Conservation (phyloP, 2,888 invertebrate species). For the Odontomyia ornata region DNA sequence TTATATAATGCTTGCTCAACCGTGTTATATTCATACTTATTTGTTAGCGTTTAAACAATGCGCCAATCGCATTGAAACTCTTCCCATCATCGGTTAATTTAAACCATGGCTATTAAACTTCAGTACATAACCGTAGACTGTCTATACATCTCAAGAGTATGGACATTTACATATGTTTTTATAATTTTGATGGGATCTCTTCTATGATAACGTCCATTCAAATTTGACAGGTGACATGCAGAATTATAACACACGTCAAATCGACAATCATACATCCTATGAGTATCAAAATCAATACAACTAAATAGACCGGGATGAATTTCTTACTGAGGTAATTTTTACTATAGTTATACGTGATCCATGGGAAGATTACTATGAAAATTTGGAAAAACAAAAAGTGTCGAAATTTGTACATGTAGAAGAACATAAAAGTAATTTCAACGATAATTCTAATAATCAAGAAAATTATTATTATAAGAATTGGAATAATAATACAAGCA, state of each 20-base stretch:
- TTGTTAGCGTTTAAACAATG: conserved; percentile 96
- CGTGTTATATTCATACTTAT: conserved; percentile 90
- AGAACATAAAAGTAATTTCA: too few relatives aligned
- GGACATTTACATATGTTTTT: too few relatives aligned
- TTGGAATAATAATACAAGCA: neutral
- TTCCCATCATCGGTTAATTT: conserved; percentile 95
- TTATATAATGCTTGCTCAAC: conserved; percentile 97
- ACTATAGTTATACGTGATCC: too few relatives aligned
- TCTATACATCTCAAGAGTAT: conserved; percentile 72
- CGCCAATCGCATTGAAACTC: conserved; percentile 90
- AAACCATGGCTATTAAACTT: conserved; percentile 96
- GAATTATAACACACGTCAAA: conserved; percentile 24
- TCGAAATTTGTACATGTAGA: neutral
- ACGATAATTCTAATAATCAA: too few relatives aligned
- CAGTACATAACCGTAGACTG: conserved; percentile 78
- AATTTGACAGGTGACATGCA: conserved; percentile 75
- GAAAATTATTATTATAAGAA: conserved; percentile 29
- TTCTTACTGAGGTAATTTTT: conserved; percentile 19
- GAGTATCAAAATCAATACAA: conserved; percentile 5
- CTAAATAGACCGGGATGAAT: neutral
- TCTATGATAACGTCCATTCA: conserved; percentile 83
- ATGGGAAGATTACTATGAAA: conserved; percentile 71
- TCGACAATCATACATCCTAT: conserved; percentile 1
- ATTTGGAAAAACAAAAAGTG: conserved; percentile 61
- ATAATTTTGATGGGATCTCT: conserved; percentile 95